A percentile compares a stretch with the other conserved stretches of the same genome.
Evolutionary conservation across 2,113 vertebrate species (phyloP).

Genomic region (Chitala chitala): DNA sequence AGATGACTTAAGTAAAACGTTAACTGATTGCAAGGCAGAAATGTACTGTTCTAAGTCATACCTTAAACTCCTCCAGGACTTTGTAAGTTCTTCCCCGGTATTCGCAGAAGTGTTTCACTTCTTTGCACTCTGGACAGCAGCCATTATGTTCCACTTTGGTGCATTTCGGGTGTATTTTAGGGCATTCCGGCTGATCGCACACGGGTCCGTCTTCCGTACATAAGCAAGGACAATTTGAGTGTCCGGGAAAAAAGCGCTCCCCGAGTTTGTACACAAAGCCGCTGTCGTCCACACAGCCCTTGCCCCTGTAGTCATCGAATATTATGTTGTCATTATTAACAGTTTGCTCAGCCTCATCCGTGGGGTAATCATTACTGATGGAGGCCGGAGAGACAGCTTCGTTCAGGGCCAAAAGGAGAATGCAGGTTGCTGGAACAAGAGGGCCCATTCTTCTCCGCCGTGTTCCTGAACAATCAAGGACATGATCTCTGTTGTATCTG

Average conservation of each 20-base stretch:
- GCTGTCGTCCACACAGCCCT: constrained; percentile 97
- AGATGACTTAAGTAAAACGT: no score
- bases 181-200: constrained; percentile 96
- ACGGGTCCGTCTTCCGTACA: constrained; percentile 98
- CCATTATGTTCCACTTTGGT: constrained; percentile 98
- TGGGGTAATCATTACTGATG: constrained; percentile 83
- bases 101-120: constrained; percentile 99
- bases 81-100: constrained; percentile 95
- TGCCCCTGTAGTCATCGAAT: constrained; percentile 96
- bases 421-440: constrained; percentile 72
- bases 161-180: constrained; percentile 97
- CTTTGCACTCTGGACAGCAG: constrained; percentile 97
- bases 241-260: constrained; percentile 97
- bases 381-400: constrained; percentile 72
- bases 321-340: constrained; percentile 85
- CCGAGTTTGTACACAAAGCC: constrained; percentile 97
- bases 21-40: no score
- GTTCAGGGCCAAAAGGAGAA: constrained; percentile 79
- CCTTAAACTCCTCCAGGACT: constrained; percentile 98
- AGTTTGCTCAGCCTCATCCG: constrained; percentile 84
- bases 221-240: constrained; percentile 96
- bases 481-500: no score
- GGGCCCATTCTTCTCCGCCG: constrained; percentile 85
- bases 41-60: no score
- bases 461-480: no score